A percentile compares a stretch with the other conserved stretches of the same genome.
Conservation (phyloP, 1,140 invertebrate species). For the Drosophila mauritiana region DNA sequence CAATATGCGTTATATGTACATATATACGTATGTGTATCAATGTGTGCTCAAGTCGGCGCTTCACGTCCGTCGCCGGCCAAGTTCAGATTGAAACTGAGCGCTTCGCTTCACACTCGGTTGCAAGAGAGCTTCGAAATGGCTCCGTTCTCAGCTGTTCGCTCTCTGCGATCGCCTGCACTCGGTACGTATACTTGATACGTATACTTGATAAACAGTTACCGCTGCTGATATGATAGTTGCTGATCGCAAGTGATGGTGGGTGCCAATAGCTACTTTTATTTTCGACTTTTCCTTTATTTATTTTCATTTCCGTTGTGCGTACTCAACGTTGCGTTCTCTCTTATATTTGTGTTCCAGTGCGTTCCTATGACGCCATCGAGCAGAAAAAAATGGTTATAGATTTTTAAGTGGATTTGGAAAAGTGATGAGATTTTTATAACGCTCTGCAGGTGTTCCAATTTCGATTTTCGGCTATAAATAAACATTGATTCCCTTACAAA, state of each 20-base stretch:
- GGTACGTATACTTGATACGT: constrained; percentile 36
- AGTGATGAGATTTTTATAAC: constrained; percentile 63
- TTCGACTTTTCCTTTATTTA: constrained; percentile 13
- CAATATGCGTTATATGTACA: constrained; percentile 31
- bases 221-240: constrained; percentile 5
- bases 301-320: constrained; percentile 21
- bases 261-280: constrained; percentile 53
- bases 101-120: not conserved
- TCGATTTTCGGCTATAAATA: constrained; percentile 32
- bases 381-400: constrained; percentile 44
- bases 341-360: constrained; percentile 19
- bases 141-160: constrained; percentile 7
- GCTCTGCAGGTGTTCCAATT: constrained; percentile 49
- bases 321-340: constrained; percentile 29
- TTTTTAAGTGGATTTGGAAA: constrained; percentile 47
- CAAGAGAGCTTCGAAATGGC: constrained; percentile 17
- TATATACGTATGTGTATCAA: not conserved
- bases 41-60: not conserved
- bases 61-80: constrained; percentile 49
- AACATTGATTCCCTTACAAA: constrained; percentile 9
- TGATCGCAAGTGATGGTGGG: not conserved
- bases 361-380: constrained; percentile 55
- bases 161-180: constrained; percentile 27
- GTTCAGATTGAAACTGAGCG: constrained; percentile 52
- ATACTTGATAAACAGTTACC: constrained; percentile 16